A percentile compares a stretch with the other conserved stretches of the same genome.
Evolutionary conservation across 1,140 invertebrate species (phyloP).

Genomic region (Cyclina sinensis): DNA sequence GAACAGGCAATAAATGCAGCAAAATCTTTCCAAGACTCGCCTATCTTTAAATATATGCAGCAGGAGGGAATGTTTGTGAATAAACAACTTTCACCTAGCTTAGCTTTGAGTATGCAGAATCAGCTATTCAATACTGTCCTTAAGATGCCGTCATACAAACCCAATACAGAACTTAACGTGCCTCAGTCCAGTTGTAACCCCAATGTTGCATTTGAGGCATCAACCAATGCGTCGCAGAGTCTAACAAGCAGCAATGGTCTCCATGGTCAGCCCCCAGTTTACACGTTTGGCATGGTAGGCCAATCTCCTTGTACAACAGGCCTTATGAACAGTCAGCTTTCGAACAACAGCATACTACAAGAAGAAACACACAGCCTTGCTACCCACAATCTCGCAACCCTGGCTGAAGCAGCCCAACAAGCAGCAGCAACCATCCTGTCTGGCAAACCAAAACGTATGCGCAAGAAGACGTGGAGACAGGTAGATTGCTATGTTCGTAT

Average conservation of each 20-base stretch:
- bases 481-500: slow-evolving; percentile 81
- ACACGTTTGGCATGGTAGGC: neutral
- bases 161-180: slow-evolving; percentile 12
- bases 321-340: neutral
- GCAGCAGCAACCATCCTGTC: slow-evolving; percentile 62
- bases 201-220: neutral
- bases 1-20: slow-evolving; percentile 27
- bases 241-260: neutral
- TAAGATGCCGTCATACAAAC: slow-evolving; percentile 64
- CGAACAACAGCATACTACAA: neutral
- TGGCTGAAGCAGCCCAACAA: slow-evolving; percentile 79
- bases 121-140: slow-evolving; percentile 53
- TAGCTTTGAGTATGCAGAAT: slow-evolving; percentile 43
- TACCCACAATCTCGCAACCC: slow-evolving; percentile 79
- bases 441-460: slow-evolving; percentile 76
- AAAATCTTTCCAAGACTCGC: slow-evolving; percentile 78
- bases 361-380: slow-evolving; percentile 55
- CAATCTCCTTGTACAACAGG: neutral
- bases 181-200: neutral
- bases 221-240: neutral
- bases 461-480: slow-evolving; percentile 85
- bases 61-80: slow-evolving; percentile 66
- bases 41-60: slow-evolving; percentile 84
- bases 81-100: neutral
- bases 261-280: slow-evolving; percentile 12